Base-by-base conservation (phyloP, 1,140 invertebrate genomes). In the Tetragonula clypearis region DNA sequence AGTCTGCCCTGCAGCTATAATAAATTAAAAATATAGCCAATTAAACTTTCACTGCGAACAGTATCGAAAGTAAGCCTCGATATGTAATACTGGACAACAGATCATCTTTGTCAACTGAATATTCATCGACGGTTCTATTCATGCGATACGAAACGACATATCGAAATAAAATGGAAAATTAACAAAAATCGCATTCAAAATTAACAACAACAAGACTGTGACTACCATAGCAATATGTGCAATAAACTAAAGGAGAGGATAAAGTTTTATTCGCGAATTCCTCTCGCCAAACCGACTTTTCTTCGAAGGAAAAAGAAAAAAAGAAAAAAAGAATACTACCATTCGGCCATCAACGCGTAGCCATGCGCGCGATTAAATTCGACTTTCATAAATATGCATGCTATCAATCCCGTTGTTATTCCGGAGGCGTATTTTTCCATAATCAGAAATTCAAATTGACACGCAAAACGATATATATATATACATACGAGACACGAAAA, bases 391-490 rank as follows among this genome's bases (percentile, higher is more conserved):
- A 71, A 84, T 84, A 84, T 84, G 14, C 76, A 79, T 84, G n/a
- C 30, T 12, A 30, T 23, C 81, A 49, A 77, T 76, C 66, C 53
- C 55, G 26, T 19, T 83, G 66, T 79, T 84, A 55, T 84, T 72
- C 41, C 15, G 55, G 6, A 30, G 30, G 30, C 23, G 76, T 84
- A 71, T 30, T 84, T 84, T 84, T 84, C 76, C 82, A 9, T n/a
- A 62, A 79, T 84, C 72, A 79, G 82, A 79, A 79, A 84, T 84
- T 79, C 82, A 84, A 84, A 84, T 84, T 58, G 30, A 41, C 65
- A 30, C 26, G 3, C 35, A 9, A 26, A 68, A 68, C 60, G 81
- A 58, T 26, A 58, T 41, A 6, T 41, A 41, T 41, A 41, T 41
- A 41, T 5, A 41, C 5, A 41, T 26, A 49, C n/a, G n/a, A 26